Evolutionary conservation across 2,888 invertebrate species (phyloP), one percentile per base, ranked within the genome.

Genomic region (Cremastinae sp.): DNA sequence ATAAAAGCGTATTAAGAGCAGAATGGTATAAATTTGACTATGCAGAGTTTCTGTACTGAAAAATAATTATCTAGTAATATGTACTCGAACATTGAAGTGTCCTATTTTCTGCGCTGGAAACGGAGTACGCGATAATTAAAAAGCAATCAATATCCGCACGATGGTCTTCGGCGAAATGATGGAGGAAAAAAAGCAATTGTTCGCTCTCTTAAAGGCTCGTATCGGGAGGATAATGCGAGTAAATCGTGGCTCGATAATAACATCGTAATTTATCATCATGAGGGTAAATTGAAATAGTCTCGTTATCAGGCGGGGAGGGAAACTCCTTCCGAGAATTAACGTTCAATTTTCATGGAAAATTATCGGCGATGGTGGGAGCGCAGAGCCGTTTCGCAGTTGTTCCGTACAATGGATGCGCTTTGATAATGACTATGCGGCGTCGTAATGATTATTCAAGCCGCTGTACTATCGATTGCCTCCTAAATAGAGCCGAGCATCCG

Each of bases 361-460:
- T 58, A 69, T 69, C 38, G 68, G 68, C 38, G 49, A 69, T 20
- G 22, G 49, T 3, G 28, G 14, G 36, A 49, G 38, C 36, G 20
- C 10, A 38, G 22, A 36, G 36, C 47, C 58, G 58, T 14, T 43
- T n/a, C 49, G 64, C 38, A 28, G 28, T 28, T 38, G 58, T 64
- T 56, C 28, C 49, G 56, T 65, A 28, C 28, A 58, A 62, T 69
- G 14, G 41, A 16, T 22, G 56, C 45, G 28, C 28, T 2, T 41
- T 58, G 22, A 58, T 65, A 82, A 79, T 78, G 78, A 73, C 74
- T 80, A n/a, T n/a, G n/a, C n/a, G n/a, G 65, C 81, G 80, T 81
- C 83, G 80, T 86, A 84, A 85, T 86, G 84, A 83, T 84, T 84
- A 83, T 84, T 84, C 82, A 81, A 84, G 82, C 83, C 83, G 83